These are phyloP conservation scores for Gouania willdenowi DNA, from an alignment of 2,797 vertebrate genomes.

Conservation along the genomic window DNA sequence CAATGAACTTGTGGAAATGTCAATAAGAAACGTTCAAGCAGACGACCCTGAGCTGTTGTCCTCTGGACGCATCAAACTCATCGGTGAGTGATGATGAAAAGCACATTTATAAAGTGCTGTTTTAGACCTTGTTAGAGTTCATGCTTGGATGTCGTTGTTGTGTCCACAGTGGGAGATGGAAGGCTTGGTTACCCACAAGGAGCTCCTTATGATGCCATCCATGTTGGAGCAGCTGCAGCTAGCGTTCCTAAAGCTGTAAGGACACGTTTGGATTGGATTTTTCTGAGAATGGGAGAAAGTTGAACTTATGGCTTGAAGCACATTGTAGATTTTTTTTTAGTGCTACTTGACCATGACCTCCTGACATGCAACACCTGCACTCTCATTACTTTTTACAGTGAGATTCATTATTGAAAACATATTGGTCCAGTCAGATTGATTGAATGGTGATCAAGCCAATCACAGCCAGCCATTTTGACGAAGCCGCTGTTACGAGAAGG, in stretches of 20 bases:
- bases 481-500: no score
- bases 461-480: no score
- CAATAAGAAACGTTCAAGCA: slow-evolving; percentile 78
- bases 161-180: slow-evolving; percentile 82
- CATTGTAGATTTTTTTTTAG: no score
- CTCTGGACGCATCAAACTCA: slow-evolving; percentile 78
- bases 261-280: background rate
- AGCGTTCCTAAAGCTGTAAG: slow-evolving; percentile 83
- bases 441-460: no score
- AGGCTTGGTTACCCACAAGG: slow-evolving; percentile 81
- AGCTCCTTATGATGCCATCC: slow-evolving; percentile 88
- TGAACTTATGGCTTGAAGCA: no score
- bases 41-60: slow-evolving; percentile 82
- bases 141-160: background rate
- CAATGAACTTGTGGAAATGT: slow-evolving; percentile 80
- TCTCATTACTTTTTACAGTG: no score
- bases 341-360: no score
- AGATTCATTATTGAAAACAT: no score
- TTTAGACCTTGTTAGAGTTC: background rate
- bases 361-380: no score
- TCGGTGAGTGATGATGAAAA: slow-evolving; percentile 70
- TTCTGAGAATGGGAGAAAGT: no score
- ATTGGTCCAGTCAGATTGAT: no score
- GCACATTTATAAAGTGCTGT: background rate
- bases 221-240: slow-evolving; percentile 86